Percentiles rank a stretch among this genome's conserved stretches.
phyloP scores from a whole-genome alignment of 2,113 vertebrate species.

The Strix uralensis region DNA sequence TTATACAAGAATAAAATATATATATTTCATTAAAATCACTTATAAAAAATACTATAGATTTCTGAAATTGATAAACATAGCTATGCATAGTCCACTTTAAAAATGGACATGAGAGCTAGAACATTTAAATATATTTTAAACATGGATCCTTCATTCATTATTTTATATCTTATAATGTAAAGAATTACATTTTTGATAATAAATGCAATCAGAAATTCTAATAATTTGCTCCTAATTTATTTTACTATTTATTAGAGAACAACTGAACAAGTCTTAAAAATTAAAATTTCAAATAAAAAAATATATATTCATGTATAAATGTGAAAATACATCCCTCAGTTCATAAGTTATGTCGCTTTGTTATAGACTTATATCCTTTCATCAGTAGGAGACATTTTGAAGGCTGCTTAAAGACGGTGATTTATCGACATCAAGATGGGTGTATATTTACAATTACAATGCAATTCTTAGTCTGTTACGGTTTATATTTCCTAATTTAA shows the following conservation, averaged over 20 bases:
- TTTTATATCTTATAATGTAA: not conserved
- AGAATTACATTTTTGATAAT: not conserved
- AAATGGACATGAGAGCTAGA: not conserved
- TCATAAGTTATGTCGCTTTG: not conserved
- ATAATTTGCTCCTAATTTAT: not conserved
- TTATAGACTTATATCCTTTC: not conserved
- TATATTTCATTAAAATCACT: not conserved
- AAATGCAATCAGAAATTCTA: not conserved
- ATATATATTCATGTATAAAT: not conserved
- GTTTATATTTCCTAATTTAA: conserved; percentile 36
- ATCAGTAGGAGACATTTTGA: conserved; percentile 25
- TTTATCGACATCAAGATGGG: conserved; percentile 35
- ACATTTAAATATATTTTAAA: not conserved
- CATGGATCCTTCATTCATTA: not conserved
- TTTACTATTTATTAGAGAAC: not conserved
- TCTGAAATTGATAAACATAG: not conserved
- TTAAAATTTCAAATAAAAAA: not conserved
- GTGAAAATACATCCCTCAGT: not conserved
- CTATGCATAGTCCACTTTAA: not conserved
- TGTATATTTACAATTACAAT: conserved; percentile 47
- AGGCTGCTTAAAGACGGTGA: conserved; percentile 44
- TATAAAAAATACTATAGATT: not conserved
- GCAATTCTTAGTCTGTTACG: not conserved
- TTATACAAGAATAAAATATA: not conserved
- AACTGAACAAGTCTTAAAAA: not conserved